phyloP scores from a whole-genome alignment of 2,797 vertebrate genomes.

The Premnoplex brunnescens region DNA sequence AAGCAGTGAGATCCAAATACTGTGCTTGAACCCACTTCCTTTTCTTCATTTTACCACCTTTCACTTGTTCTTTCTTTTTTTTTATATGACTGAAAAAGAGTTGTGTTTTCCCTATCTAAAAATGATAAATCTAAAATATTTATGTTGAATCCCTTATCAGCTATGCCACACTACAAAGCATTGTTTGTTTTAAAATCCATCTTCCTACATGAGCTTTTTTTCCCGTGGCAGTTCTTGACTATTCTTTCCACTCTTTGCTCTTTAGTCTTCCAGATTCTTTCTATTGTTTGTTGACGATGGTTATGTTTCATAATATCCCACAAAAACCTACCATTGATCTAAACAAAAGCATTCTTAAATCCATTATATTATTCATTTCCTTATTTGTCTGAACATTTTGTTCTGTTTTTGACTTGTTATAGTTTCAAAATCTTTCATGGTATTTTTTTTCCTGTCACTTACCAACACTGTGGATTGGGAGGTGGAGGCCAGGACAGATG shows the following conservation, averaged over 20 bases:
- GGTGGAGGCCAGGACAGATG: too few species aligned
- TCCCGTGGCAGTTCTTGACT: neutral
- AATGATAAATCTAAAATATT: constrained; percentile 2
- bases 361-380: neutral
- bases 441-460: too few species aligned
- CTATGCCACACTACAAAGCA: neutral
- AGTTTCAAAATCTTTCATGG: too few species aligned
- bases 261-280: neutral
- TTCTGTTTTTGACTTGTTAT: neutral
- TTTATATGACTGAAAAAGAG: neutral
- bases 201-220: neutral
- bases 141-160: neutral
- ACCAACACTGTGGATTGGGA: too few species aligned
- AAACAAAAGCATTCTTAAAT: neutral
- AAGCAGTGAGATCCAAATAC: neutral
- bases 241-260: neutral
- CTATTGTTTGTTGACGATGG: neutral
- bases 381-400: neutral
- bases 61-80: neutral
- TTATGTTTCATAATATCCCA: neutral
- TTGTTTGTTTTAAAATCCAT: neutral
- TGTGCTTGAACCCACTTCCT: neutral
- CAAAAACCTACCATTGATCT: neutral
- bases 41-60: neutral
- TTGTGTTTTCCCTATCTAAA: neutral